Conservation (phyloP, 23 tunicate genomes). For the Oikopleura dioica region DNA sequence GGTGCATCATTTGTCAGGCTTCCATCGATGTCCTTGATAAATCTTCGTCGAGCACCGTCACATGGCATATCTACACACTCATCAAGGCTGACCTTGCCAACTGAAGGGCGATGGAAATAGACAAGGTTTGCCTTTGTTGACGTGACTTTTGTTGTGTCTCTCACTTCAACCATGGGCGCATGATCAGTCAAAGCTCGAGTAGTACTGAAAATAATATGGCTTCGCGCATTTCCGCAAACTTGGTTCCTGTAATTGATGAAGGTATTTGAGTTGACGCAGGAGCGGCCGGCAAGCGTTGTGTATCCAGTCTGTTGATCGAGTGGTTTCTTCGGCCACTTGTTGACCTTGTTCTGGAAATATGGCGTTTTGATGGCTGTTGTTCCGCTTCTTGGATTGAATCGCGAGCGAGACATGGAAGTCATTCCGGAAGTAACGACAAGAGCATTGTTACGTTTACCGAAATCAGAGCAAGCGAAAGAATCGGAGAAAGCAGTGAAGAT, state of each 20-base stretch:
- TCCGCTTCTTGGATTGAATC: background rate
- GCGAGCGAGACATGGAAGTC: background rate
- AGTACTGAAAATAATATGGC: background rate
- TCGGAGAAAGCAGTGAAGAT: background rate
- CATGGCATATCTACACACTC: constrained; percentile 77
- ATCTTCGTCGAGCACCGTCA: constrained; percentile 40
- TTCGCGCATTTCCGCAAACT: background rate
- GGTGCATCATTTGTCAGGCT: background rate
- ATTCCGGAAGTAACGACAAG: background rate
- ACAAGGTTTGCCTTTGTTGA: no score
- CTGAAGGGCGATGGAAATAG: no score
- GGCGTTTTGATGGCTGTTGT: background rate
- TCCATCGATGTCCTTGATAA: constrained; percentile 35
- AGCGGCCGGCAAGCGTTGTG: background rate
- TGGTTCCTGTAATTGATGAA: background rate
- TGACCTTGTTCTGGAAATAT: background rate
- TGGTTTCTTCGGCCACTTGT: background rate
- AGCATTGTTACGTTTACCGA: background rate
- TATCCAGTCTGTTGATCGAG: background rate
- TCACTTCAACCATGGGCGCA: background rate
- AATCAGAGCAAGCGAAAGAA: background rate
- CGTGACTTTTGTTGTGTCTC: no score
- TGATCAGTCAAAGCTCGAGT: background rate
- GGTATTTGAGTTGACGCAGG: background rate
- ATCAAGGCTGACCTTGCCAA: constrained; percentile 13